These are phyloP conservation scores for Caradrina clavipalpis DNA, from an alignment of 2,888 invertebrate genomes.

Conservation along the genomic window DNA sequence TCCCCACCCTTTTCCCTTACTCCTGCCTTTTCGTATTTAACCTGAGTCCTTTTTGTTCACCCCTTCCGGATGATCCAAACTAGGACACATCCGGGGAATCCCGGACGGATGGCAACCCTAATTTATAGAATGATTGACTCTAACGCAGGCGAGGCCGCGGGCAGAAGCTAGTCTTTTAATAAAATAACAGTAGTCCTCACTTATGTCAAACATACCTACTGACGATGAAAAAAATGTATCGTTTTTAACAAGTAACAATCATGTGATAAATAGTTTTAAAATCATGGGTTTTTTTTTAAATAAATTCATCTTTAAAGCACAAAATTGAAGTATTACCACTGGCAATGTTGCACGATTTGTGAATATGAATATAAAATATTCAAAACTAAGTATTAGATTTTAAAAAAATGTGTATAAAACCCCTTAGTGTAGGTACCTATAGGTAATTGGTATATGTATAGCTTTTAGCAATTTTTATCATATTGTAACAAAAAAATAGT, in stretches of 20 bases:
- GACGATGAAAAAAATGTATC: not conserved
- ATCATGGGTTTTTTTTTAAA: not conserved
- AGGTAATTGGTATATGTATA: not conserved
- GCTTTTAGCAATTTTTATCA: not conserved
- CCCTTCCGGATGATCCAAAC: too few relatives aligned
- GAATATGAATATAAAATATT: slow-evolving; percentile 23
- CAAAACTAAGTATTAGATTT: not conserved
- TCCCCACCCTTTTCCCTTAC: too few relatives aligned
- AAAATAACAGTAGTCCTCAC: too few relatives aligned
- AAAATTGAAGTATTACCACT: slow-evolving; percentile 23
- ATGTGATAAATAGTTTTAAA: slow-evolving; percentile 27
- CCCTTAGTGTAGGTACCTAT: too few relatives aligned
- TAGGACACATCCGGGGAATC: too few relatives aligned
- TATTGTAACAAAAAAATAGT: not conserved
- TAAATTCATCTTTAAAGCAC: not conserved
- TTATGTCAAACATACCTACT: too few relatives aligned
- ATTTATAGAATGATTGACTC: too few relatives aligned
- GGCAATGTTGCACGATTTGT: slow-evolving; percentile 17
- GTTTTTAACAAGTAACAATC: not conserved
- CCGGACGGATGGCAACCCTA: too few relatives aligned
- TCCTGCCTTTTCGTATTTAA: too few relatives aligned
- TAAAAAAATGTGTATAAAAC: not conserved
- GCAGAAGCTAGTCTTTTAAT: too few relatives aligned
- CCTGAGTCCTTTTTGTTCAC: too few relatives aligned
- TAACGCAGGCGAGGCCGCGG: too few relatives aligned